Conservation (phyloP, 2,113 vertebrate genomes). For the Elgaria multicarinata region DNA sequence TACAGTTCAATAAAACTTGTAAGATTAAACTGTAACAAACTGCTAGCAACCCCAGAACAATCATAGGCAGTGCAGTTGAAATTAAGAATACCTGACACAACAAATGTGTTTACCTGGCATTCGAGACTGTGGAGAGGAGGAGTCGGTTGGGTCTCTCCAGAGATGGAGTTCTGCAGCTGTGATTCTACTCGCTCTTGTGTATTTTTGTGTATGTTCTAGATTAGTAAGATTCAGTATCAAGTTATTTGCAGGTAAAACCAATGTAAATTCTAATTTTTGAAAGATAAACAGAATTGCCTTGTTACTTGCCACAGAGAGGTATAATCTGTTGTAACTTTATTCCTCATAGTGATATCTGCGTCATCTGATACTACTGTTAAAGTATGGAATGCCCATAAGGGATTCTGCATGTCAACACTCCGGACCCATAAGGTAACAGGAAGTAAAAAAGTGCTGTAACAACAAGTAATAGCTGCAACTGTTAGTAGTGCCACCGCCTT, state of each 20-base stretch:
- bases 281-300: conserved; percentile 9
- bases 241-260: background rate
- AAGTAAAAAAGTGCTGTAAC: conserved; percentile 31
- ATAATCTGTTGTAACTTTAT: conserved; percentile 49
- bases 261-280: background rate
- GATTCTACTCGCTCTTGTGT: background rate
- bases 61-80: background rate
- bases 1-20: background rate
- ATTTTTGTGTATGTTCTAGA: background rate
- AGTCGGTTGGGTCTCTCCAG: background rate
- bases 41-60: background rate
- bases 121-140: background rate
- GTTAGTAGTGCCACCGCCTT: background rate
- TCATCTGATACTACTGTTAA: conserved; percentile 98
- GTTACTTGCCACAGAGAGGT: background rate
- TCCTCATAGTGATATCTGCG: conserved; percentile 93
- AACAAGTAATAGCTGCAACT: background rate
- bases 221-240: background rate
- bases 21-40: background rate
- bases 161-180: background rate
- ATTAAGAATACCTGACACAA: background rate
- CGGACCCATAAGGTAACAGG: conserved; percentile 92
- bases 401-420: conserved; percentile 99
- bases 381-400: conserved; percentile 99
- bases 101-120: background rate